phyloP scores from a whole-genome alignment of 2,888 invertebrate species.

The Pteria penguin region DNA sequence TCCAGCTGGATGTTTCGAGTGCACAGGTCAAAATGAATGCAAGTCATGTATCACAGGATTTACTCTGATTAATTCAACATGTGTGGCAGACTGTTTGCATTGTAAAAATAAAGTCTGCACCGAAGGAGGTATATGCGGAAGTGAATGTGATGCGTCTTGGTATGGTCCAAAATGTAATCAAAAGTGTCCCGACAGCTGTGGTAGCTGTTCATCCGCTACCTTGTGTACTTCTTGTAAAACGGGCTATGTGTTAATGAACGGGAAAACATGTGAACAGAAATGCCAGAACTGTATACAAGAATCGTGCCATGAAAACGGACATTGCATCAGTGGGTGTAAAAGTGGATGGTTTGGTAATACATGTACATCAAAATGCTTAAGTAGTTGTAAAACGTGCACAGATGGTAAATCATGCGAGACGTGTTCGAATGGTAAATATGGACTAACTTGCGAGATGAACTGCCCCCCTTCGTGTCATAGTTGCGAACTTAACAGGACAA shows the following conservation, averaged over 20 bases:
- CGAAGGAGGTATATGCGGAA: not conserved
- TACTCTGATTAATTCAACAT: not conserved
- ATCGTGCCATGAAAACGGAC: not conserved
- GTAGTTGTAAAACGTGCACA: not conserved
- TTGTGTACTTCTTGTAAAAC: not conserved
- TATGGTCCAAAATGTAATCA: not conserved
- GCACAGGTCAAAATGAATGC: not conserved
- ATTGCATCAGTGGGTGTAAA: not conserved
- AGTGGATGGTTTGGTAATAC: not conserved
- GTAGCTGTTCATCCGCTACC: not conserved
- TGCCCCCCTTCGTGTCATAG: conserved; percentile 20
- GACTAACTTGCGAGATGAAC: conserved; percentile 10
- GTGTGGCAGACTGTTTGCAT: not conserved
- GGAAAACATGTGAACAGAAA: not conserved
- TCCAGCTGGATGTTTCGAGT: conserved; percentile 1
- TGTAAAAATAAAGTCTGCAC: not conserved
- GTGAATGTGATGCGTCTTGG: conserved; percentile 12
- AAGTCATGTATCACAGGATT: not conserved
- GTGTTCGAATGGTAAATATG: not conserved
- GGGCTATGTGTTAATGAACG: not conserved
- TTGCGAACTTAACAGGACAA: conserved; percentile 18
- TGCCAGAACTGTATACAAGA: not conserved
- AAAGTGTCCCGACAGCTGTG: not conserved
- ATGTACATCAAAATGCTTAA: not conserved
- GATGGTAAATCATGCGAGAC: not conserved